phyloP scores from a whole-genome alignment of 1,140 invertebrate genomes.

The Cyclargus thomasi region DNA sequence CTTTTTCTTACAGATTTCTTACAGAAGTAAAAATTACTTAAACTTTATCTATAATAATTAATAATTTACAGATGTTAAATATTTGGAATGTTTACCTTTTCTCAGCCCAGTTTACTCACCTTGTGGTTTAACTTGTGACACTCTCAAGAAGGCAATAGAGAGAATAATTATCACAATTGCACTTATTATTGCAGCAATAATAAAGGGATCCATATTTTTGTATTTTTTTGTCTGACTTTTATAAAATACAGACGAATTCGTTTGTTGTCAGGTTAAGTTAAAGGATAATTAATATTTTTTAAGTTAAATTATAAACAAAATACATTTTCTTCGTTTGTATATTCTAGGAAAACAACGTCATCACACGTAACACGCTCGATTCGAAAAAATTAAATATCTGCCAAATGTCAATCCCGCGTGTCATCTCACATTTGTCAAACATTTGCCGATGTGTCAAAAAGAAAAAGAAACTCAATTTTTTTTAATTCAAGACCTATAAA shows the following conservation, averaged over 20 bases:
- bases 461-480: no score
- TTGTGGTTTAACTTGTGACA: constrained; percentile 46
- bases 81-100: background rate
- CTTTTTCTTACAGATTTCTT: no score
- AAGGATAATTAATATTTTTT: background rate
- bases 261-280: background rate
- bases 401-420: no score
- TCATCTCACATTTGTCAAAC: no score
- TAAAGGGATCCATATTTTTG: constrained; percentile 56
- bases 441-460: no score
- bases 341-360: background rate
- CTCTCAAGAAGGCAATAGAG: constrained; percentile 46
- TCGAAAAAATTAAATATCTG: background rate
- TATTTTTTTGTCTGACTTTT: background rate
- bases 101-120: constrained; percentile 32
- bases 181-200: constrained; percentile 58
- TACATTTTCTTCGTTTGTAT: background rate
- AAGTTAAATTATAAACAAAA: constrained; percentile 14
- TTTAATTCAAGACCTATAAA: no score
- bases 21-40: no score
- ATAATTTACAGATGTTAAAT: no score
- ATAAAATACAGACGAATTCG: background rate
- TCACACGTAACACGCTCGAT: background rate
- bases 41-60: no score
- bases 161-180: constrained; percentile 51